A percentile compares a stretch with the other conserved stretches of the same genome.
Evolutionary conservation across 2,797 vertebrate species (phyloP).

Genomic region (Etheostoma nigrum): DNA sequence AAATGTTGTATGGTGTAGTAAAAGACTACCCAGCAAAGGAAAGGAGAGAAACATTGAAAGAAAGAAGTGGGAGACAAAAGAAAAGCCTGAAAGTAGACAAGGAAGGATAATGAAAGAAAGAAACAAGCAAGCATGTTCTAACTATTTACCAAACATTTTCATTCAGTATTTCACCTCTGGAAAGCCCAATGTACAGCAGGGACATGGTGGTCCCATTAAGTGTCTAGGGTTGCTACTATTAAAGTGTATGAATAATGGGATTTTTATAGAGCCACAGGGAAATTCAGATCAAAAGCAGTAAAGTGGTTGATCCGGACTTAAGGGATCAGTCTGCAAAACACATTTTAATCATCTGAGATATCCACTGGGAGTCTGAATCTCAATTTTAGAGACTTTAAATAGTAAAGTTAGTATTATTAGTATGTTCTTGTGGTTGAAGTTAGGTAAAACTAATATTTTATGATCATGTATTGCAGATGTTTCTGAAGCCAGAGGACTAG

Average conservation of each 20-base stretch:
- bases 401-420: slow-evolving; percentile 39
- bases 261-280: slow-evolving; percentile 40
- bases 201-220: slow-evolving; percentile 30
- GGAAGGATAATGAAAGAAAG: neutral
- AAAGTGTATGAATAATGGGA: slow-evolving; percentile 35
- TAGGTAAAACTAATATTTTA: slow-evolving; percentile 14
- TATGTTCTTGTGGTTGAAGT: slow-evolving; percentile 9
- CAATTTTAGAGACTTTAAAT: slow-evolving; percentile 34
- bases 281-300: slow-evolving; percentile 49
- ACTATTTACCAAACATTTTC: slow-evolving; percentile 22
- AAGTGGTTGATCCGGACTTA: slow-evolving; percentile 43
- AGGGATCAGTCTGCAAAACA: slow-evolving; percentile 44
- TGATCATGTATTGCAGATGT: slow-evolving; percentile 13
- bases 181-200: slow-evolving; percentile 21
- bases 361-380: slow-evolving; percentile 27
- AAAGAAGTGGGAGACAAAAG: neutral
- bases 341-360: slow-evolving; percentile 49
- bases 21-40: neutral
- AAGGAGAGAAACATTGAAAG: neutral
- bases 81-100: neutral
- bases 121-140: neutral
- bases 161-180: slow-evolving; percentile 30
- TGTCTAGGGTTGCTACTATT: slow-evolving; percentile 32
- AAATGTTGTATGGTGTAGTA: neutral
- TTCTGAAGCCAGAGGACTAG: slow-evolving; percentile 19